A percentile compares a stretch with the other conserved stretches of the same genome.
These are phyloP conservation scores for Agrotis puta DNA, from an alignment of 2,888 invertebrate genomes.

Conservation along the genomic window DNA sequence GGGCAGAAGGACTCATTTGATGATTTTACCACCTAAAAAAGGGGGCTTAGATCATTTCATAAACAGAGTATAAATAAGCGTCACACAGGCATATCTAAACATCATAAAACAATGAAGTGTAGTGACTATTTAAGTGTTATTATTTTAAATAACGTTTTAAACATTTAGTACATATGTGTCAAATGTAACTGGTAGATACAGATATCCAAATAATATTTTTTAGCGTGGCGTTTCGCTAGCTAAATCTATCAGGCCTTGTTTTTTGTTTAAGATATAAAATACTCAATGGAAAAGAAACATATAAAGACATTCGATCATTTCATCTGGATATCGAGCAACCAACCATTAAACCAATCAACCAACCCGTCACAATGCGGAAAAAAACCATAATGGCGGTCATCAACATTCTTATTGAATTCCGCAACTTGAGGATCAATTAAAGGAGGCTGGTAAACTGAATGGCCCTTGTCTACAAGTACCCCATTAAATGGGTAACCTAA, in stretches of 20 bases:
- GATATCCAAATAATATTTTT: too few species aligned
- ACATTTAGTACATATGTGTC: too few species aligned
- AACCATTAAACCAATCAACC: too few species aligned
- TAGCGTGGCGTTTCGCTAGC: too few species aligned
- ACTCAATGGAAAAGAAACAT: not conserved
- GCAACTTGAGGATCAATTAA: slow-evolving; percentile 45
- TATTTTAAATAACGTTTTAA: too few species aligned
- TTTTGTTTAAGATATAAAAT: not conserved
- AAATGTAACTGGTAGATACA: too few species aligned
- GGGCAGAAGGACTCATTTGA: too few species aligned
- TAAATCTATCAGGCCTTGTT: not conserved
- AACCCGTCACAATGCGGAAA: slow-evolving; percentile 4
- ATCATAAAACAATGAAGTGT: too few species aligned
- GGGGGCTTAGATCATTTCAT: too few species aligned
- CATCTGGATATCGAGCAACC: not conserved
- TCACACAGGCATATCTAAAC: too few species aligned
- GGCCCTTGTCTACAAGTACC: slow-evolving; percentile 34
- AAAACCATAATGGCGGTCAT: slow-evolving; percentile 26
- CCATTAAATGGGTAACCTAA: slow-evolving; percentile 54
- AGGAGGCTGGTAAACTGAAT: slow-evolving; percentile 25
- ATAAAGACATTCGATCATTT: not conserved
- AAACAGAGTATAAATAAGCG: not conserved
- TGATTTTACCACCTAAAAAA: too few species aligned
- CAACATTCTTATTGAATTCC: slow-evolving; percentile 35
- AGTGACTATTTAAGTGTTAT: too few species aligned